Evolutionary conservation across 2,888 invertebrate genomes (phyloP).

Genomic region (Rotaria macrura): DNA sequence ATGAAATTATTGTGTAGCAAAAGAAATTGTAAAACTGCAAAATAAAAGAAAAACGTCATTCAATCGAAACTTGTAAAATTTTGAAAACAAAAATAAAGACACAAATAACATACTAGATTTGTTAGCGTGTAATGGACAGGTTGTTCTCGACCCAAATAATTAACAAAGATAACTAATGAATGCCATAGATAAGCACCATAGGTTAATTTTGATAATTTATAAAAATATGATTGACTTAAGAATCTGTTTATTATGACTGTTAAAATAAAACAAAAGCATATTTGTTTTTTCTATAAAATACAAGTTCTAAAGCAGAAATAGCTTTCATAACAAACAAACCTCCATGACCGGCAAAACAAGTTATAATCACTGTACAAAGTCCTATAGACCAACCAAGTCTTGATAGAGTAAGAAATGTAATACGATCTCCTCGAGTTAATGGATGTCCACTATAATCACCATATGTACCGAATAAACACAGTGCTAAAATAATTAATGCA

Average conservation of each 20-base stretch:
- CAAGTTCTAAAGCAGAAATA: too few species aligned
- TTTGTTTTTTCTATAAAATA: too few species aligned
- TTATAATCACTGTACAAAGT: neutral
- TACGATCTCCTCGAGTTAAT: neutral
- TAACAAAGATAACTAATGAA: neutral
- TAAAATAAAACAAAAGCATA: neutral
- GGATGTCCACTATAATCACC: slow-evolving; percentile 16
- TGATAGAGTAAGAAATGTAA: neutral
- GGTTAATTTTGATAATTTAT: slow-evolving; percentile 11
- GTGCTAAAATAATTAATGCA: neutral
- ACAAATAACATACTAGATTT: neutral
- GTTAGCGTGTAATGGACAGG: neutral
- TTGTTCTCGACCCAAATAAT: neutral
- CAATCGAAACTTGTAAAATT: too few species aligned
- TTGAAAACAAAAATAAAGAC: too few species aligned
- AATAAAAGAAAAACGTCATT: neutral
- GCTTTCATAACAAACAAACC: too few species aligned
- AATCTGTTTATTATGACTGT: neutral
- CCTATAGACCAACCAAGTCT: neutral
- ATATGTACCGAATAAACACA: slow-evolving; percentile 7
- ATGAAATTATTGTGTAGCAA: neutral
- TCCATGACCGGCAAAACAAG: slow-evolving; percentile 3
- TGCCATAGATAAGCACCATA: slow-evolving; percentile 19
- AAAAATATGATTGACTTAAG: neutral
- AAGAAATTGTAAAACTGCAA: neutral